A percentile compares a stretch with the other conserved stretches of the same genome.
Evolutionary conservation across 2,797 vertebrate species (phyloP).

Genomic region (Luscinia megarhynchos): DNA sequence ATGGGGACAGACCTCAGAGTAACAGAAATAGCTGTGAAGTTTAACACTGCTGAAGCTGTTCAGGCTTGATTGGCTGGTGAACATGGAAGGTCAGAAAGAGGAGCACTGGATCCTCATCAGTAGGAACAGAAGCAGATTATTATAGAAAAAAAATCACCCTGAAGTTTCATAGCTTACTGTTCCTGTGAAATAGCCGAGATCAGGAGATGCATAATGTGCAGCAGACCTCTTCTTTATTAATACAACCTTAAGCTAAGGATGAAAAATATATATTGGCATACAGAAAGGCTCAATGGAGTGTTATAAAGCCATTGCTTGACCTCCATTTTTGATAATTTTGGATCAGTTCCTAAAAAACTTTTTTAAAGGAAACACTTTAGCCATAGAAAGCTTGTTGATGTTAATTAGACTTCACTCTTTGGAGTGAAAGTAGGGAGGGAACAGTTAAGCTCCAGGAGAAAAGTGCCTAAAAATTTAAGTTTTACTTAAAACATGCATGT

Average conservation of each 20-base stretch:
- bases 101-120: constrained; percentile 70
- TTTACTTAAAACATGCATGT: background rate
- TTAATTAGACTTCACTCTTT: background rate
- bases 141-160: constrained; percentile 59
- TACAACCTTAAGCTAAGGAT: constrained; percentile 71
- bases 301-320: constrained; percentile 51
- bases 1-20: constrained; percentile 75
- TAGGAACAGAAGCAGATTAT: constrained; percentile 72
- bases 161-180: constrained; percentile 68
- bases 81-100: constrained; percentile 70
- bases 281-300: constrained; percentile 45
- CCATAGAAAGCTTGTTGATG: background rate
- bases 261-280: constrained; percentile 62
- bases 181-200: constrained; percentile 65
- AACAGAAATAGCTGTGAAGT: constrained; percentile 73
- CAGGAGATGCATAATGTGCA: constrained; percentile 70
- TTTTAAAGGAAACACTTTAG: background rate
- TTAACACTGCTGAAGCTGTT: constrained; percentile 70
- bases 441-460: background rate
- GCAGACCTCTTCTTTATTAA: constrained; percentile 73
- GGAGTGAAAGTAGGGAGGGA: background rate
- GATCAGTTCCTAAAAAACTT: constrained; percentile 38
- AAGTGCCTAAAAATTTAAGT: background rate
- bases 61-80: constrained; percentile 70
- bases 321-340: constrained; percentile 62